These are phyloP conservation scores for Erythrocebus patas DNA, from an alignment of 2,113 vertebrate genomes.

Conservation along the genomic window DNA sequence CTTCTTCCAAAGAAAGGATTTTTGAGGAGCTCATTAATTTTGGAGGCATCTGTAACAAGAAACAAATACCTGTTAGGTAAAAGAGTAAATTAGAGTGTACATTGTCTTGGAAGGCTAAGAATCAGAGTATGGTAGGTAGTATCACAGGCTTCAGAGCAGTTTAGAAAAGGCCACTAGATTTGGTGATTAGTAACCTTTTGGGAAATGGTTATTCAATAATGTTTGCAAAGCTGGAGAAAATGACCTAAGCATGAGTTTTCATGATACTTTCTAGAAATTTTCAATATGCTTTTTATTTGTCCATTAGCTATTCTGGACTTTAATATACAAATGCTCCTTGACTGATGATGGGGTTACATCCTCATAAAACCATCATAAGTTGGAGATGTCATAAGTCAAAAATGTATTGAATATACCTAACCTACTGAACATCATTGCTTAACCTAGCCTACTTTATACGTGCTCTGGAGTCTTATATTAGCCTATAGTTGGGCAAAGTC, in stretches of 20 bases:
- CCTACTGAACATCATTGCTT: not conserved
- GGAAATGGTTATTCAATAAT: not conserved
- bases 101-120: not conserved
- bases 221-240: not conserved
- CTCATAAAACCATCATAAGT: not conserved
- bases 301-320: not conserved
- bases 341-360: not conserved
- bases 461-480: not conserved
- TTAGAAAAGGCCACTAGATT: not conserved
- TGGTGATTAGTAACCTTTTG: not conserved
- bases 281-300: constrained; percentile 25
- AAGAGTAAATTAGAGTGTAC: not conserved
- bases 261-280: not conserved
- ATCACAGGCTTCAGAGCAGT: not conserved
- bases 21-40: not conserved
- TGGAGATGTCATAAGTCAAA: not conserved
- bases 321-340: not conserved
- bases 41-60: not conserved
- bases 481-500: not conserved
- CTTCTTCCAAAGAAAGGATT: not conserved
- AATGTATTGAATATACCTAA: not conserved
- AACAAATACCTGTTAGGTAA: not conserved
- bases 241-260: not conserved
- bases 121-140: not conserved
- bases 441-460: not conserved